phyloP scores from a whole-genome alignment of 2,888 invertebrate genomes.

The Polyommatus iphigenia region DNA sequence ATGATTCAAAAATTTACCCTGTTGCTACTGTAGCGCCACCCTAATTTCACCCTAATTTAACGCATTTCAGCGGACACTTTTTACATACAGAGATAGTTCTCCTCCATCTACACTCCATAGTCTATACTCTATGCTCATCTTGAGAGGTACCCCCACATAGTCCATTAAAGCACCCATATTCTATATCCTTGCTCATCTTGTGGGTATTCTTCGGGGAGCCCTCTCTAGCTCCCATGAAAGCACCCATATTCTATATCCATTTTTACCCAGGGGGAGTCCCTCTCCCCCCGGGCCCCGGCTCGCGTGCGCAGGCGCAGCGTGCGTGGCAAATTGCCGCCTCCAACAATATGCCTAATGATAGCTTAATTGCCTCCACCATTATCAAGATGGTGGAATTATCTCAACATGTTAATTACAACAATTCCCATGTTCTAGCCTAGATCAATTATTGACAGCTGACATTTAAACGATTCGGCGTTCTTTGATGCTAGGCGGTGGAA shows the following conservation, averaged over 20 bases:
- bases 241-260: neutral
- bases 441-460: constrained; percentile 10
- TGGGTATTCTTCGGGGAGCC: too few species aligned
- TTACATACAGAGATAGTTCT: too few species aligned
- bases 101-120: too few species aligned
- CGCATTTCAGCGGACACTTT: too few species aligned
- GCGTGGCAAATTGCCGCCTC: constrained; percentile 47
- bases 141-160: too few species aligned
- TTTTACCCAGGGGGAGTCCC: neutral
- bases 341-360: constrained; percentile 48
- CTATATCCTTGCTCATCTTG: too few species aligned
- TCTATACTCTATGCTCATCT: too few species aligned
- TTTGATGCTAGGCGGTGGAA: neutral
- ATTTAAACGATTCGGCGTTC: neutral
- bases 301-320: constrained; percentile 39
- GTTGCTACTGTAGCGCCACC: too few species aligned
- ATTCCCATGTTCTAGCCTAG: constrained; percentile 1
- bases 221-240: too few species aligned
- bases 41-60: too few species aligned
- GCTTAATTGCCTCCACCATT: constrained; percentile 45
- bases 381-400: neutral
- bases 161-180: too few species aligned
- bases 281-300: neutral
- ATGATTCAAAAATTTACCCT: too few species aligned
- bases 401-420: neutral